Conservation (phyloP, 2,888 invertebrate species). For the Oxystoma pomonae region DNA sequence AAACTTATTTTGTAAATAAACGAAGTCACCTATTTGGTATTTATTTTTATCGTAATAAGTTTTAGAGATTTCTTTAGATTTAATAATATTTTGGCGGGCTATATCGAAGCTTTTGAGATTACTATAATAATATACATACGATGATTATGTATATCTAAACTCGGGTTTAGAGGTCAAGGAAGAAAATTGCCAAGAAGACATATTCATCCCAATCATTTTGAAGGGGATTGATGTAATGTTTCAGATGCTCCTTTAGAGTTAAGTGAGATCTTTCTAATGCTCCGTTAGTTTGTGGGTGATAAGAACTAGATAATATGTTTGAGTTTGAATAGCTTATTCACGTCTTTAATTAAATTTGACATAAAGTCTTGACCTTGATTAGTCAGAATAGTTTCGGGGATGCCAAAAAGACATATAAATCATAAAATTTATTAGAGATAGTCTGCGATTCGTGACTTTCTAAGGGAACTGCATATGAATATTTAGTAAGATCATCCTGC, state of each 20-base stretch:
- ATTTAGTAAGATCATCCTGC: conserved; percentile 26
- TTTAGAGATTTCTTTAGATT: conserved; percentile 1
- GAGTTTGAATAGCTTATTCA: conserved; percentile 34
- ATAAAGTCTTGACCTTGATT: conserved; percentile 38
- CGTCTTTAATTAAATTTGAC: conserved; percentile 32
- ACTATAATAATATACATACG: conserved; percentile 28
- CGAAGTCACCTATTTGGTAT: background rate
- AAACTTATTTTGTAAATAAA: background rate
- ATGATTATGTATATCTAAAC: conserved; percentile 32
- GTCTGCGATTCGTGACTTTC: conserved; percentile 31
- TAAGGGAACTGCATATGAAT: conserved; percentile 25
- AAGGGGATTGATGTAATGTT: conserved; percentile 5
- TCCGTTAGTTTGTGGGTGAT: conserved; percentile 36
- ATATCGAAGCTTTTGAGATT: conserved; percentile 27
- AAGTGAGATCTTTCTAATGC: conserved; percentile 1
- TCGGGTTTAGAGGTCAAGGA: conserved; percentile 18
- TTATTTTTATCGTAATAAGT: background rate
- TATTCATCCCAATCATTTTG: conserved; percentile 7
- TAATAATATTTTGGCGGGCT: conserved; percentile 13
- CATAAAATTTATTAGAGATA: conserved; percentile 23
- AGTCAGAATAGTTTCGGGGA: conserved; percentile 38
- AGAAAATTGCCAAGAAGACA: conserved; percentile 7
- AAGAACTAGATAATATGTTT: conserved; percentile 35
- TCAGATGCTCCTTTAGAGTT: conserved; percentile 3
- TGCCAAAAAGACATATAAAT: conserved; percentile 37